Evolutionary conservation across 2,113 vertebrate genomes (phyloP).

Genomic region (Rhabdomys dilectus): DNA sequence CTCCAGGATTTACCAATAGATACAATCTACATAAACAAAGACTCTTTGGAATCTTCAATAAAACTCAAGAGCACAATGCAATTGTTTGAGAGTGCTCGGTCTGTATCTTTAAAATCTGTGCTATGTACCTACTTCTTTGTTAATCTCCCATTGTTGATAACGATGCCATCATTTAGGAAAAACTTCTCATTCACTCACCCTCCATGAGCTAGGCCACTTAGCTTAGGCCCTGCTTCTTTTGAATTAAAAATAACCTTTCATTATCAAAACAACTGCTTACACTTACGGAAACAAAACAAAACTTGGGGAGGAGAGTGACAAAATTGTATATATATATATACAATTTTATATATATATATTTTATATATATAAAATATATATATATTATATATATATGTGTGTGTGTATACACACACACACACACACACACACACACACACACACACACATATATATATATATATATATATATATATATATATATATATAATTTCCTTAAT

Average conservation of each 20-base stretch:
- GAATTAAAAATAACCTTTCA: background rate
- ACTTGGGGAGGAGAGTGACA: background rate
- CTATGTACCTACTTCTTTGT: background rate
- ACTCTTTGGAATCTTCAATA: background rate
- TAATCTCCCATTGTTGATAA: background rate
- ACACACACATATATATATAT: too few relatives aligned
- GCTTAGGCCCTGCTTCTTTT: slow-evolving; percentile 29
- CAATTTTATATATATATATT: too few relatives aligned
- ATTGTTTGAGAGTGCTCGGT: background rate
- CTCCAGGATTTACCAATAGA: background rate
- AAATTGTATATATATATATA: background rate
- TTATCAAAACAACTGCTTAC: background rate
- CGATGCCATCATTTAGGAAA: background rate
- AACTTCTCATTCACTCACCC: background rate
- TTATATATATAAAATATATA: too few relatives aligned
- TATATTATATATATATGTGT: background rate
- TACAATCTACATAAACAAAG: background rate
- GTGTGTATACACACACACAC: too few relatives aligned
- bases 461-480: too few relatives aligned
- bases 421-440: too few relatives aligned
- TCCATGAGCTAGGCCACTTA: background rate
- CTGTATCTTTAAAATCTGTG: background rate
- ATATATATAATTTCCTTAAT: background rate
- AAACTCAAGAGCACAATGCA: background rate
- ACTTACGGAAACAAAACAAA: background rate